These are phyloP conservation scores for Scylla paramamosain DNA, from an alignment of 1,140 invertebrate genomes.

Conservation along the genomic window DNA sequence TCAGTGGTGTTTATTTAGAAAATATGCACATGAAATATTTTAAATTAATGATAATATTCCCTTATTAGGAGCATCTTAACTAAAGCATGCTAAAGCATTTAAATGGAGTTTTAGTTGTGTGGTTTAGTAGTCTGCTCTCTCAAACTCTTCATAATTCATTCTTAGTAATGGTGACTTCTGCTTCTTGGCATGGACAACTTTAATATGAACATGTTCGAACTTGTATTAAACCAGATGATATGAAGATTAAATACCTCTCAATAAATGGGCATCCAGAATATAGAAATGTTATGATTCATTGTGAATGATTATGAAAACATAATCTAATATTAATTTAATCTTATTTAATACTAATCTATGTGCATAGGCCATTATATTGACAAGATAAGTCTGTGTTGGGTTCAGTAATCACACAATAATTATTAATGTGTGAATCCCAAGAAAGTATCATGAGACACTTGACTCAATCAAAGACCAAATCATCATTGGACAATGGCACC, in stretches of 20 bases:
- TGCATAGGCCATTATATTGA: neutral
- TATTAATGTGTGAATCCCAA: neutral
- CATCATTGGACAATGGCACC: neutral
- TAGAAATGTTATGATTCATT: neutral
- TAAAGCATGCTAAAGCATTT: constrained; percentile 61
- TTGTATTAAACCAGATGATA: neutral
- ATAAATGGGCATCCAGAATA: neutral
- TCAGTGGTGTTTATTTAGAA: constrained; percentile 64
- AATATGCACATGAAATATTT: constrained; percentile 34
- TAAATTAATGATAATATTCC: constrained; percentile 55
- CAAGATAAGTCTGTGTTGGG: neutral
- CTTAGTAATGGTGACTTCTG: constrained; percentile 16
- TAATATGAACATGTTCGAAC: neutral
- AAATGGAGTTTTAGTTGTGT: constrained; percentile 55
- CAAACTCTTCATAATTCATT: constrained; percentile 13
- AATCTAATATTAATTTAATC: too few species aligned
- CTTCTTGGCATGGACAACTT: constrained; percentile 61
- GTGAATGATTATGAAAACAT: too few species aligned
- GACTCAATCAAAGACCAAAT: neutral
- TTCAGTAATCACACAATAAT: neutral
- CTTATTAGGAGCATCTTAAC: constrained; percentile 60
- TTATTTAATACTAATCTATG: neutral
- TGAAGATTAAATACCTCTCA: neutral
- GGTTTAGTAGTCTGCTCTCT: constrained; percentile 55
- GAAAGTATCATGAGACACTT: neutral